Evolutionary conservation across 2,888 invertebrate species (phyloP).

Genomic region (Neuroscelio doddi): DNA sequence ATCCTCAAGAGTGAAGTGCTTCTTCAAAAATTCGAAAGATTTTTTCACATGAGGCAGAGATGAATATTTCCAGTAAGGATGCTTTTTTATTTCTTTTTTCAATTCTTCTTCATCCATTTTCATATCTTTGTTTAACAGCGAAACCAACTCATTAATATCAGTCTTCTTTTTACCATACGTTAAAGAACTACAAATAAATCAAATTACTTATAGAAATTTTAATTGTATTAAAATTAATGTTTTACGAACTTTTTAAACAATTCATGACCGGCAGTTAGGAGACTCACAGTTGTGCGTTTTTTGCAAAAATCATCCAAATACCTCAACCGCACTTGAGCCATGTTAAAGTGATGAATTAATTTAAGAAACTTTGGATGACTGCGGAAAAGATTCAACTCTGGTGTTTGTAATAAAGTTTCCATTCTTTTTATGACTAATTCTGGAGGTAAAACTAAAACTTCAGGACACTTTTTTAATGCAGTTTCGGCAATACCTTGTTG

Average conservation of each 20-base stretch:
- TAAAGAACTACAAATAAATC: conserved; percentile 21
- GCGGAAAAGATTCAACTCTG: conserved; percentile 77
- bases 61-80: conserved; percentile 79
- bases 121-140: conserved; percentile 45
- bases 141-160: conserved; percentile 13
- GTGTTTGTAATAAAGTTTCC: conserved; percentile 74
- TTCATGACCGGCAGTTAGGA: conserved; percentile 69
- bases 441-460: conserved; percentile 76
- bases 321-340: conserved; percentile 73
- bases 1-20: conserved; percentile 73
- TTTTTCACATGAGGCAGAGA: conserved; percentile 76
- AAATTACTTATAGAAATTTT: too few relatives aligned
- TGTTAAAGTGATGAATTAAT: conserved; percentile 73
- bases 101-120: conserved; percentile 18
- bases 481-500: conserved; percentile 73
- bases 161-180: conserved; percentile 2
- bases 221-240: neutral
- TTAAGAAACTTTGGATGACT: conserved; percentile 77
- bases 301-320: conserved; percentile 73
- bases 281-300: conserved; percentile 72
- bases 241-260: conserved; percentile 71
- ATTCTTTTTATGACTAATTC: conserved; percentile 76
- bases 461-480: conserved; percentile 74
- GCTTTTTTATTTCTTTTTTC: conserved; percentile 72
- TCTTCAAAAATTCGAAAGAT: conserved; percentile 75